Evolutionary conservation across 1,140 invertebrate genomes (phyloP), one percentile per base, ranked within the genome.

Genomic region (Neodiprion fabricii): DNA sequence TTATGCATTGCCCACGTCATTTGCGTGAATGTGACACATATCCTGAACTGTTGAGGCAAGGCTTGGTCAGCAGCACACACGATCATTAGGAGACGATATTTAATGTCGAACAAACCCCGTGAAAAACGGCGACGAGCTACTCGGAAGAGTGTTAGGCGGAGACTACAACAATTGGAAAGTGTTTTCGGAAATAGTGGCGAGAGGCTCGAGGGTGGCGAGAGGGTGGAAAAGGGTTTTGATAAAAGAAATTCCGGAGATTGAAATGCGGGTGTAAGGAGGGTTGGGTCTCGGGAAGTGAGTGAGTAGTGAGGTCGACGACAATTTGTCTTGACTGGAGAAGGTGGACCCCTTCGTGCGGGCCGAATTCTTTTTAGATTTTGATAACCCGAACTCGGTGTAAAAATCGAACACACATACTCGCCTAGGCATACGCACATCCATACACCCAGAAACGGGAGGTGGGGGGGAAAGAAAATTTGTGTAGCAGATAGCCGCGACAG

Each of bases 241-340:
- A 61, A 67, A 70, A 74, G 72, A 72, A 79, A 75, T 77, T 75
- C 73, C 67, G 74, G 76, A 81, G 70, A 65, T 69, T 78, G 79
- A 82, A 82, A 82, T 80, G 78, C 81, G 81, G 81, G 79, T 71
- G 80, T 83, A 81, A 83, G 76, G 79, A 83, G 82, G 81, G 80
- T 83, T 81, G 81, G 82, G 82, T 83, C 79, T 75, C 72, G 49
- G 40, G 28, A 69, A 70, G n/a, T 21, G n/a, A 47, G 23, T 11
- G 12, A 14, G 17, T 11, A 67, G 66, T 72, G 49, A 72, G 21
- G 40, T 40, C 28, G 28, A 40, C 28, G 28, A 40, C 28, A 40
- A 40, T 40, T 40, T 40, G 28, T 40, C 28, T 40, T 40, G 28
- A 40, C 28, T 40, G 28, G 28, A 40, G 28, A 40, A 40, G 28